Evolutionary conservation across 2,113 vertebrate species (phyloP).

Genomic region (Gorilla gorilla): DNA sequence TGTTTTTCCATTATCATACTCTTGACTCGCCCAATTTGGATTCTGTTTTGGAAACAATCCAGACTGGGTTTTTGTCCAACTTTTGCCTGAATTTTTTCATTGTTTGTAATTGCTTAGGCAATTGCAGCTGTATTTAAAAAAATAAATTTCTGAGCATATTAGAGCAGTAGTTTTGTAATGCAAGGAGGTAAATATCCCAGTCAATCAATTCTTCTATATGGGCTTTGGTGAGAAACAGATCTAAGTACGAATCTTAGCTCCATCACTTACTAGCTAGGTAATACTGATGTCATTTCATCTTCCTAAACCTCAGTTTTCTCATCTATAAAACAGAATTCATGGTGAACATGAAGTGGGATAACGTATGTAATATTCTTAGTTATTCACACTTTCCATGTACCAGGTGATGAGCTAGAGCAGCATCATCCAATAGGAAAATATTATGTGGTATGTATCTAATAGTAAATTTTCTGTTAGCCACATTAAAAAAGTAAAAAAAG

Average conservation of each 20-base stretch:
- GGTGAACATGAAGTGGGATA: background rate
- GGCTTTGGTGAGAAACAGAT: background rate
- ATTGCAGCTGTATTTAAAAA: background rate
- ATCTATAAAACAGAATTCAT: constrained; percentile 1
- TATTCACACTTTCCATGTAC: background rate
- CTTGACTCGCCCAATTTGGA: background rate
- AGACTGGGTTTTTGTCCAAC: background rate
- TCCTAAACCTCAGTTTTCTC: background rate
- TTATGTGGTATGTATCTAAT: background rate
- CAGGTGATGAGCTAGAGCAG: background rate
- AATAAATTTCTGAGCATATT: background rate
- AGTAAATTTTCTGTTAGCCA: background rate
- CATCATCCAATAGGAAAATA: background rate
- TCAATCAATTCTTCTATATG: background rate
- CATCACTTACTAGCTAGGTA: background rate
- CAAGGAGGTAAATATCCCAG: background rate
- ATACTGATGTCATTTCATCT: background rate
- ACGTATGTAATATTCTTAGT: background rate
- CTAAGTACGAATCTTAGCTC: background rate
- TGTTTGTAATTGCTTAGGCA: background rate
- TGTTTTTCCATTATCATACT: background rate
- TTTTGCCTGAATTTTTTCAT: constrained; percentile 1
- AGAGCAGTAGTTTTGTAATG: constrained; percentile 1
- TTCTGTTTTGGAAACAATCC: background rate
- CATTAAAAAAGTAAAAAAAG: background rate